Conservation (phyloP, 2,888 invertebrate species). For the Diloba caeruleocephala region DNA sequence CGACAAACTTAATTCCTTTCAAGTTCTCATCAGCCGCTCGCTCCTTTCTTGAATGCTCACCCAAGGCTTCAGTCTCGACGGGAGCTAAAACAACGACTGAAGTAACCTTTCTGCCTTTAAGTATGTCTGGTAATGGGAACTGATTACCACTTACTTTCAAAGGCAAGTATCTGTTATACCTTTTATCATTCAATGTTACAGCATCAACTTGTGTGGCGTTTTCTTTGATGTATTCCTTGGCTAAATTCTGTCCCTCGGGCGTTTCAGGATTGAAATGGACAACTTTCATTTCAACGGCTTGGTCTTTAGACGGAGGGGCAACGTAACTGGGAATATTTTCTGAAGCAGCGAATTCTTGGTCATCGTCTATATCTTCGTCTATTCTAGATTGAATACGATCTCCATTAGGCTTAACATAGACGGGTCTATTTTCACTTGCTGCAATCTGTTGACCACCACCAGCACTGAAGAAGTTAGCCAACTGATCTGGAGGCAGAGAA, state of each 20-base stretch:
- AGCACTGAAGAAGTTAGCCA: slow-evolving; percentile 96
- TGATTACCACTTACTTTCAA: slow-evolving; percentile 95
- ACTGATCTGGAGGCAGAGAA: slow-evolving; percentile 94
- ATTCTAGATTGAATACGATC: slow-evolving; percentile 86
- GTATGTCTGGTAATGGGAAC: slow-evolving; percentile 94
- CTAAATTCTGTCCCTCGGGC: slow-evolving; percentile 91
- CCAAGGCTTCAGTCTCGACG: slow-evolving; percentile 91
- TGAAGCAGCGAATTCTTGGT: slow-evolving; percentile 89
- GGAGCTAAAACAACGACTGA: slow-evolving; percentile 96
- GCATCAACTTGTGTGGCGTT: slow-evolving; percentile 93
- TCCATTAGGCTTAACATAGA: slow-evolving; percentile 91
- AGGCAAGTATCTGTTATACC: slow-evolving; percentile 95
- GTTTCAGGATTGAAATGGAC: slow-evolving; percentile 94
- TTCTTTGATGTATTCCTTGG: slow-evolving; percentile 92
- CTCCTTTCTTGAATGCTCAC: slow-evolving; percentile 85
- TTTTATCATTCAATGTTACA: slow-evolving; percentile 92
- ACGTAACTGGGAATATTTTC: slow-evolving; percentile 82
- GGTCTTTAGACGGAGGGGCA: slow-evolving; percentile 75
- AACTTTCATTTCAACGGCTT: slow-evolving; percentile 95
- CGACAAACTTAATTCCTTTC: slow-evolving; percentile 92
- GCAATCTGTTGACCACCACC: slow-evolving; percentile 93
- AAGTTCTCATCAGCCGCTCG: slow-evolving; percentile 88
- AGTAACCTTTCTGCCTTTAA: slow-evolving; percentile 93
- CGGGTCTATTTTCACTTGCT: slow-evolving; percentile 91
- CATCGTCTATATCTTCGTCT: slow-evolving; percentile 82